Conservation (phyloP, 2,888 invertebrate species). For the Ernsta delagoae region DNA sequence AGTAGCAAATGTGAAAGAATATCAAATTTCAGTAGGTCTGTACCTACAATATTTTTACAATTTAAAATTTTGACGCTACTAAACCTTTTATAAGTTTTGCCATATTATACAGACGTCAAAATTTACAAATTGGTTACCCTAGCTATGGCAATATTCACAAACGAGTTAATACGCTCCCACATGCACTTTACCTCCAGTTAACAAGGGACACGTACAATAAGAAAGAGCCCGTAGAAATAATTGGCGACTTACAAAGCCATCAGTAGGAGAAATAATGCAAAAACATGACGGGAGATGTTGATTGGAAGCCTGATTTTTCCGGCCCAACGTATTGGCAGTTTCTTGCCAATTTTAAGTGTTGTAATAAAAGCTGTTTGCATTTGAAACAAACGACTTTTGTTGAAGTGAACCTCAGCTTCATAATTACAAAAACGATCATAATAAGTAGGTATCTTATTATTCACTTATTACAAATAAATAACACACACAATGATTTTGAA, state of each 20-base stretch:
- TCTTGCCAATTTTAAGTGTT: slow-evolving; percentile 27
- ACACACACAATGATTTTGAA: no score
- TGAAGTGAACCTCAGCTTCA: no score
- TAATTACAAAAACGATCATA: no score
- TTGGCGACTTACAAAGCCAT: slow-evolving; percentile 33
- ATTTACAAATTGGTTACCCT: slow-evolving; percentile 15
- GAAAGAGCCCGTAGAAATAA: slow-evolving; percentile 33
- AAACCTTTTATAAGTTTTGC: no score
- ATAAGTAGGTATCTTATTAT: no score
- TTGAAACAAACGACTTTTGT: slow-evolving; percentile 31
- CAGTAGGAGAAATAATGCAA: slow-evolving; percentile 24
- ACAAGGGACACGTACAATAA: slow-evolving; percentile 27
- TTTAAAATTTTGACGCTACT: no score
- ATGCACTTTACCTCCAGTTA: slow-evolving; percentile 26
- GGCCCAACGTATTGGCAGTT: slow-evolving; percentile 19
- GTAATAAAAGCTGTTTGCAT: slow-evolving; percentile 32
- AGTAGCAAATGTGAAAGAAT: no score
- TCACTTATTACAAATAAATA: no score
- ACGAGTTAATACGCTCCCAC: slow-evolving; percentile 70
- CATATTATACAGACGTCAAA: not conserved
- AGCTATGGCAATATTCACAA: slow-evolving; percentile 25
- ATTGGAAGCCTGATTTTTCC: slow-evolving; percentile 27
- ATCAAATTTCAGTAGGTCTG: no score
- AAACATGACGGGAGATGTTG: slow-evolving; percentile 24
- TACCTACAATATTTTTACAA: no score